These are phyloP conservation scores for Metellina segmentata DNA, from an alignment of 2,888 invertebrate species.

Conservation along the genomic window DNA sequence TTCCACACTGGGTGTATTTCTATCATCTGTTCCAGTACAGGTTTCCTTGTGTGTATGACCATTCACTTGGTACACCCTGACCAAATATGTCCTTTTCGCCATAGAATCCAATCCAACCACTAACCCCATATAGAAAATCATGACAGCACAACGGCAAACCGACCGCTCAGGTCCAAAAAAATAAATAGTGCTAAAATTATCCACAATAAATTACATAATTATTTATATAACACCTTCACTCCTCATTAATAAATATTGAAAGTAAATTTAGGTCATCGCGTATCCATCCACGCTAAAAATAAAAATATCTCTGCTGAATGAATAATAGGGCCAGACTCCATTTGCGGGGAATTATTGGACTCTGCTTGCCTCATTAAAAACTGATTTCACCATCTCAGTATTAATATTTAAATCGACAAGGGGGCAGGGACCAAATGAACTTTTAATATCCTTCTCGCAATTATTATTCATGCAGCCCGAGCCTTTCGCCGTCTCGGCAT, in stretches of 20 bases:
- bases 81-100: too few species aligned
- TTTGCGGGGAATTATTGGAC: background rate
- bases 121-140: too few species aligned
- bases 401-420: background rate
- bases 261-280: background rate
- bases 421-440: background rate
- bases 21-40: too few species aligned
- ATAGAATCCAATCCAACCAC: too few species aligned
- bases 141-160: too few species aligned
- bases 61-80: too few species aligned
- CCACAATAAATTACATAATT: background rate
- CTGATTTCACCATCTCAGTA: background rate
- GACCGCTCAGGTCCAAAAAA: background rate
- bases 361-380: background rate
- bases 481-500: too few species aligned
- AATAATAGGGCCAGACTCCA: background rate
- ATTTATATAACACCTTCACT: background rate
- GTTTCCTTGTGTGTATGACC: too few species aligned
- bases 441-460: background rate
- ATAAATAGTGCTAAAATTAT: background rate
- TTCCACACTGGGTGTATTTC: too few species aligned
- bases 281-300: background rate
- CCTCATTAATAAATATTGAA: background rate
- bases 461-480: too few species aligned
- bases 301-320: background rate